Evolutionary conservation across 2,113 vertebrate species (phyloP).

Genomic region (Hypocryptadius cinnamomeus): DNA sequence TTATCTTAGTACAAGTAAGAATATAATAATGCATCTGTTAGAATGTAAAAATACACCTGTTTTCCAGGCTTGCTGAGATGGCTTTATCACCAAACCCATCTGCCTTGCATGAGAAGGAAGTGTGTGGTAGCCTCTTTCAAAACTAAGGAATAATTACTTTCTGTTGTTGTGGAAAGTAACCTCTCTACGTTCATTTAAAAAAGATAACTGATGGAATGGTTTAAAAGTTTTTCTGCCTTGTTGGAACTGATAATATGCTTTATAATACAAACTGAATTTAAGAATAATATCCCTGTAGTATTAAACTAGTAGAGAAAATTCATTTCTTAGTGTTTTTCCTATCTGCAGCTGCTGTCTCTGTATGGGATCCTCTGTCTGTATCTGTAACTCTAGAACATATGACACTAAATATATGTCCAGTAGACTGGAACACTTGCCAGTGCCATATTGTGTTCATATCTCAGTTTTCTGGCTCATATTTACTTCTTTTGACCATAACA

Average conservation of each 20-base stretch:
- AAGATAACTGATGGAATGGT: neutral
- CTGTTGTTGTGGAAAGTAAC: neutral
- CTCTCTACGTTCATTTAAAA: neutral
- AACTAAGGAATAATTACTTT: neutral
- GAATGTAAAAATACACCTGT: neutral
- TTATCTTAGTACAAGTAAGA: neutral
- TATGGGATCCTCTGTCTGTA: neutral
- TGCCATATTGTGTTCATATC: neutral
- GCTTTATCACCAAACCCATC: neutral
- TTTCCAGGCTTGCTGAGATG: neutral
- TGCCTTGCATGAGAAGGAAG: neutral
- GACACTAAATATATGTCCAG: neutral
- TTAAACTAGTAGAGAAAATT: neutral
- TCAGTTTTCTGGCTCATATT: neutral
- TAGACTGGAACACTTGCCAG: neutral
- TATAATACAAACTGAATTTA: neutral
- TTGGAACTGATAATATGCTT: neutral
- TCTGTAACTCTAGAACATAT: neutral
- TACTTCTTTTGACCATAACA: neutral
- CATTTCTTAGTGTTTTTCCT: neutral
- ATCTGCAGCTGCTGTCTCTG: neutral
- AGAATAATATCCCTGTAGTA: neutral
- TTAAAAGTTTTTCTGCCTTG: neutral
- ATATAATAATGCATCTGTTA: neutral
- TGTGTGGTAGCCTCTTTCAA: neutral